phyloP scores from a whole-genome alignment of 2,797 vertebrate species.

The Buceros bicornis region DNA sequence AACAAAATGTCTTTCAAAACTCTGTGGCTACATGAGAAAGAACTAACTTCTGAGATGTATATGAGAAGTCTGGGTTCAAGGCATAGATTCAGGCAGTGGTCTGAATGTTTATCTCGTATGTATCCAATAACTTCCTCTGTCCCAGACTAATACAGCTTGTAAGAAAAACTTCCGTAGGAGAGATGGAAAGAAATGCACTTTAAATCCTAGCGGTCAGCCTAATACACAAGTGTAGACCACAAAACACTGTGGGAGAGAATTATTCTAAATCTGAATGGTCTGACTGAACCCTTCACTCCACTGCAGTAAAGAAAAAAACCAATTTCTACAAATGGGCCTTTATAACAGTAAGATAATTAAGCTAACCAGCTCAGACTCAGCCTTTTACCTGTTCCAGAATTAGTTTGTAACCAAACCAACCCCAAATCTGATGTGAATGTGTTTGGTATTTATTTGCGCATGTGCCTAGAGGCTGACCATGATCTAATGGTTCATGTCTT shows the following conservation, averaged over 20 bases:
- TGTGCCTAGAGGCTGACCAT: neutral
- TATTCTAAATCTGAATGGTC: neutral
- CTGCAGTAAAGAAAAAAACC: neutral
- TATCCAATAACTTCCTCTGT: neutral
- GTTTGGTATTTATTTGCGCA: neutral
- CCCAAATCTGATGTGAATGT: neutral
- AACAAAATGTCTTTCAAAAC: neutral
- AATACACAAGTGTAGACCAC: neutral
- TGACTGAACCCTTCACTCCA: neutral
- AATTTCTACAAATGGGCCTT: neutral
- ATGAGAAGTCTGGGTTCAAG: neutral
- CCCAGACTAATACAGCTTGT: neutral
- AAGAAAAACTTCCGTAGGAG: neutral
- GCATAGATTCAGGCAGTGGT: neutral
- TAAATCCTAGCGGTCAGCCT: neutral
- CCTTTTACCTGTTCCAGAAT: neutral
- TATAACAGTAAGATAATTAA: neutral
- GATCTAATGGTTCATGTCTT: neutral
- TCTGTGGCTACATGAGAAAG: neutral
- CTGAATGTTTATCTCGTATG: neutral
- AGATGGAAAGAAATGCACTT: neutral
- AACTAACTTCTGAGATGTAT: neutral
- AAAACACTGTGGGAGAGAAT: neutral
- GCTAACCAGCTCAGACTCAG: neutral
- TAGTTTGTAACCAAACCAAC: neutral